Percentiles rank a stretch among this genome's conserved stretches.
Evolutionary conservation across 2,888 invertebrate genomes (phyloP).

Genomic region (Idaea biselata): DNA sequence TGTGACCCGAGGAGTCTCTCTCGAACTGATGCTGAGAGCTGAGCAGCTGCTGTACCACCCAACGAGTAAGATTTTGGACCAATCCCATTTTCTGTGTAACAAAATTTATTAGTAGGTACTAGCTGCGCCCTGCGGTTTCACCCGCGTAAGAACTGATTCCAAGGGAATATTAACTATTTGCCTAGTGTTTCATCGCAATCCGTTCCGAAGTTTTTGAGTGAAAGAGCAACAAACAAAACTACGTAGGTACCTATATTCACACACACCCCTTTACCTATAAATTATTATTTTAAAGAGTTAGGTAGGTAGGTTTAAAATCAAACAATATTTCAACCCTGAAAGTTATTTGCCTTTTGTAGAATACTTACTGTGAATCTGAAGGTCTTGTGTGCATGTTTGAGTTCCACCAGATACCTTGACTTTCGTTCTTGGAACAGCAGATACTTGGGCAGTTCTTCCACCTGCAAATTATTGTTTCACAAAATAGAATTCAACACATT

Average conservation of each 20-base stretch:
- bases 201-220: not conserved
- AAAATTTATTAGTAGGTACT: not conserved
- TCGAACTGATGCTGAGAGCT: conserved; percentile 91
- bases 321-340: not conserved
- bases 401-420: conserved; percentile 95
- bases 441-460: conserved; percentile 89
- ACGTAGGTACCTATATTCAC: not conserved
- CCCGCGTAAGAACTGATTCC: too few relatives aligned
- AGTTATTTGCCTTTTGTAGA: conserved; percentile 17
- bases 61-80: conserved; percentile 92
- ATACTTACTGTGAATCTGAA: conserved; percentile 84
- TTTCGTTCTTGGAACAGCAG: conserved; percentile 91
- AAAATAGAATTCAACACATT: not conserved
- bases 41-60: conserved; percentile 91
- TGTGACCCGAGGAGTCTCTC: conserved; percentile 93
- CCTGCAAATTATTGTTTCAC: conserved; percentile 42
- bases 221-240: not conserved
- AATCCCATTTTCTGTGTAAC: conserved; percentile 83
- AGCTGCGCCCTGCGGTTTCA: too few relatives aligned
- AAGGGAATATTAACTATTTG: too few relatives aligned
- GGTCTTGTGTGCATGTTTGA: conserved; percentile 90
- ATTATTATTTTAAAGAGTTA: too few relatives aligned
- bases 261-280: too few relatives aligned
- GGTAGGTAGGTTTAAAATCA: not conserved
- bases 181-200: too few relatives aligned